Evolutionary conservation across 2,888 invertebrate species (phyloP).

Genomic region (Xestoiulus laeticollis): DNA sequence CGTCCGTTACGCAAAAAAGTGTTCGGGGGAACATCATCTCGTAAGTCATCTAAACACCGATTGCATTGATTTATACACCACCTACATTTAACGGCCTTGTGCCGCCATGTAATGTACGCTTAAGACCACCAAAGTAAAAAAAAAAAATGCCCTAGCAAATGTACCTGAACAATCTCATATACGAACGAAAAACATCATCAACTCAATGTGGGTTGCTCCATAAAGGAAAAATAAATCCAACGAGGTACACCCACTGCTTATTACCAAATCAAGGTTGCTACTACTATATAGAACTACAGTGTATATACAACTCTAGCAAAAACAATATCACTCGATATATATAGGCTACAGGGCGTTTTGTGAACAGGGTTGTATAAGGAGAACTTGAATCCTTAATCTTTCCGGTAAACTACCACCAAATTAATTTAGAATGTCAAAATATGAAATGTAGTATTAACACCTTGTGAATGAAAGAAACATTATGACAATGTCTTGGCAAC

Average conservation of each 20-base stretch:
- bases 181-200: not conserved
- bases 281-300: not conserved
- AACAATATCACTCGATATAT: not conserved
- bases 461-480: no score
- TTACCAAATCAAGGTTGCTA: constrained; percentile 30
- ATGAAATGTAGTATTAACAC: no score
- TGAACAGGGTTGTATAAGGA: not conserved
- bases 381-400: no score
- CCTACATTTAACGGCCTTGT: not conserved
- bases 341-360: not conserved
- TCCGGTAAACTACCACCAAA: not conserved
- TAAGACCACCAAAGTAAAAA: not conserved
- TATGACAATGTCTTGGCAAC: no score
- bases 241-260: constrained; percentile 17
- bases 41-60: not conserved
- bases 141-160: not conserved
- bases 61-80: not conserved
- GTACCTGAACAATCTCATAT: constrained; percentile 24
- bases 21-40: not conserved
- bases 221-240: constrained; percentile 14
- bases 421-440: no score
- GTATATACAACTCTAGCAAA: not conserved
- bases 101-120: not conserved
- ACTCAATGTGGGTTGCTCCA: constrained; percentile 24
- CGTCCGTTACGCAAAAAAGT: not conserved